phyloP scores from a whole-genome alignment of 2,113 vertebrate species.

The Promerops cafer region DNA sequence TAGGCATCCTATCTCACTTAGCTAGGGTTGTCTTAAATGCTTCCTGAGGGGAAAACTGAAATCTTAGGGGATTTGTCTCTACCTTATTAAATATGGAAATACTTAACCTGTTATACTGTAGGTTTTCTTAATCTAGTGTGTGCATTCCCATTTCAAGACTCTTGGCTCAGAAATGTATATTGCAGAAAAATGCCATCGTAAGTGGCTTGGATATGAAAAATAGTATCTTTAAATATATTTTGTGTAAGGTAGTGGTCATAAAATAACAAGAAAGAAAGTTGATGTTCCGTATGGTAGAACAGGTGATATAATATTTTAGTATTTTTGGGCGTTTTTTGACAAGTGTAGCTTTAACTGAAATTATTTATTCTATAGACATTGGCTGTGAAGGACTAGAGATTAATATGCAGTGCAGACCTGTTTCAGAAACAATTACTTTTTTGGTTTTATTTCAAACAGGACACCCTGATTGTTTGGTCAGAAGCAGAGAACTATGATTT shows the following conservation, averaged over 20 bases:
- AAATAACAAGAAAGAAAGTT: neutral
- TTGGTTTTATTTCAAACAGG: slow-evolving; percentile 69
- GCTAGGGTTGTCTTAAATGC: neutral
- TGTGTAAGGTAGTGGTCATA: neutral
- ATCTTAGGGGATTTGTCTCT: neutral
- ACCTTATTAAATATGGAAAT: neutral
- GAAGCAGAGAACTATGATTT: slow-evolving; percentile 99
- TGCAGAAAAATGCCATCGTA: neutral
- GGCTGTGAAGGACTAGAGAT: neutral
- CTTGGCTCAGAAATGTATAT: neutral
- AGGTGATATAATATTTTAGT: neutral
- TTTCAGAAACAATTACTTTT: neutral
- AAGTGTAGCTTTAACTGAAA: neutral
- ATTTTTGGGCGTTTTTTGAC: neutral
- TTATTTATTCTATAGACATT: neutral
- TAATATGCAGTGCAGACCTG: neutral
- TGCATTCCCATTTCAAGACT: neutral
- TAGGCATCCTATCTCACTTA: neutral
- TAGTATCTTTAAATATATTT: neutral
- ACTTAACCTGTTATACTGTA: neutral
- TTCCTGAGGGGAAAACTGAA: neutral
- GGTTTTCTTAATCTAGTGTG: neutral
- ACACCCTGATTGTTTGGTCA: slow-evolving; percentile 98
- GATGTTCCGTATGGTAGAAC: neutral
- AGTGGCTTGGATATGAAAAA: neutral